Conservation (phyloP, 2,797 vertebrate species). For the Selene dorsalis region DNA sequence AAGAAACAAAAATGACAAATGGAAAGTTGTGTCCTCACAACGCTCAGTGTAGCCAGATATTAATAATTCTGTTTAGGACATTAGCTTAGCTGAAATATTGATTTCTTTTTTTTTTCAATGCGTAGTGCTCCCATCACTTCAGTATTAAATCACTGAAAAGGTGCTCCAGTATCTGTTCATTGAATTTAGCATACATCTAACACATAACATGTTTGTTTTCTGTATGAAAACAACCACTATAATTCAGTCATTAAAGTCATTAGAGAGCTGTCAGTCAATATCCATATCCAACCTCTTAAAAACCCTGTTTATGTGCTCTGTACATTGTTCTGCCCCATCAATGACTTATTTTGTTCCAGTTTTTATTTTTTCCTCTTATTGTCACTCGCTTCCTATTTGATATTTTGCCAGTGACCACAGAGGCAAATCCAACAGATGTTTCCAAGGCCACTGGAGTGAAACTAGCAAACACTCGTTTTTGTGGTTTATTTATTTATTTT, state of each 20-base stretch:
- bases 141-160: conserved; percentile 40
- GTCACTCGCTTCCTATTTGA: conserved; percentile 53
- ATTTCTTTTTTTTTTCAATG: conserved; percentile 47
- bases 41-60: conserved; percentile 30
- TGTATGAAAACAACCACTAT: not conserved
- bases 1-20: conserved; percentile 56
- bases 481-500: conserved; percentile 22
- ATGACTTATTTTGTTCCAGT: conserved; percentile 52
- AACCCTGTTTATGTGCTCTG: conserved; percentile 32
- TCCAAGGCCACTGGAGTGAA: conserved; percentile 66
- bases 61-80: conserved; percentile 54
- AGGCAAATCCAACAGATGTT: conserved; percentile 77
- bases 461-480: conserved; percentile 69
- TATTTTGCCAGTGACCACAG: conserved; percentile 61
- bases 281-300: conserved; percentile 18
- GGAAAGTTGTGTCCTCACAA: conserved; percentile 51
- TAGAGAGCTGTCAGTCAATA: conserved; percentile 8
- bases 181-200: conserved; percentile 18
- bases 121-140: conserved; percentile 17
- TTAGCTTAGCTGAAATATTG: conserved; percentile 57
- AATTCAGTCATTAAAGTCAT: conserved; percentile 9
- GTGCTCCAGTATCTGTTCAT: conserved; percentile 24
- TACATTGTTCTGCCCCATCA: conserved; percentile 34
- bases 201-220: conserved; percentile 19
- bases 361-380: conserved; percentile 20